phyloP scores from a whole-genome alignment of 2,888 invertebrate genomes.

The Cosmia trapezina region DNA sequence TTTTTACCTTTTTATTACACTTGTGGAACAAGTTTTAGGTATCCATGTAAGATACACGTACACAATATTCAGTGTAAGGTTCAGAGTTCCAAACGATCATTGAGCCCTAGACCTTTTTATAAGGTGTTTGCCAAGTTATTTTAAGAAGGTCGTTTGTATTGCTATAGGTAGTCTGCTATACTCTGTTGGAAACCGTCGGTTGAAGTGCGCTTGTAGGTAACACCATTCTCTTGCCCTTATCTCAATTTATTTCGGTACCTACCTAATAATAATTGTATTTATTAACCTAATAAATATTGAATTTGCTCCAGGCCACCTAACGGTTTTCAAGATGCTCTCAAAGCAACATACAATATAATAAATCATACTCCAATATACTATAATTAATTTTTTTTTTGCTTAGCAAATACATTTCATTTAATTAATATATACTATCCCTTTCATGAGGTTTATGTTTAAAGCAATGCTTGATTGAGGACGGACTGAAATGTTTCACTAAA shows the following conservation, averaged over 20 bases:
- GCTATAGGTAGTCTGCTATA: no score
- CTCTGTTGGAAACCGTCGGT: neutral
- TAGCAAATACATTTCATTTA: neutral
- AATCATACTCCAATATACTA: neutral
- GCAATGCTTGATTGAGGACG: neutral
- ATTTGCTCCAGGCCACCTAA: neutral
- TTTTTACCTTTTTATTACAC: neutral
- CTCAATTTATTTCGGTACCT: neutral
- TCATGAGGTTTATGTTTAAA: neutral
- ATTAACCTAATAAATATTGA: neutral
- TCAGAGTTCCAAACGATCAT: neutral
- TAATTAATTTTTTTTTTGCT: constrained; percentile 2
- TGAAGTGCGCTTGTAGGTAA: neutral
- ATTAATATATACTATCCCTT: neutral
- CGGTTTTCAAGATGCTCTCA: neutral
- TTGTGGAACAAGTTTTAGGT: no score
- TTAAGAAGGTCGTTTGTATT: neutral
- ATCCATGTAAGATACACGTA: no score
- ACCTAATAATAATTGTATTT: neutral
- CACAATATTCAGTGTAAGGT: neutral
- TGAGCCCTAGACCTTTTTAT: neutral
- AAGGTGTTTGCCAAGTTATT: neutral
- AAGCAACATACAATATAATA: neutral
- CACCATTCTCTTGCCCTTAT: neutral
- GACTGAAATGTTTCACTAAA: no score